These are phyloP conservation scores for Melanerpes aurifrons DNA, from an alignment of 2,113 vertebrate genomes.

Conservation along the genomic window DNA sequence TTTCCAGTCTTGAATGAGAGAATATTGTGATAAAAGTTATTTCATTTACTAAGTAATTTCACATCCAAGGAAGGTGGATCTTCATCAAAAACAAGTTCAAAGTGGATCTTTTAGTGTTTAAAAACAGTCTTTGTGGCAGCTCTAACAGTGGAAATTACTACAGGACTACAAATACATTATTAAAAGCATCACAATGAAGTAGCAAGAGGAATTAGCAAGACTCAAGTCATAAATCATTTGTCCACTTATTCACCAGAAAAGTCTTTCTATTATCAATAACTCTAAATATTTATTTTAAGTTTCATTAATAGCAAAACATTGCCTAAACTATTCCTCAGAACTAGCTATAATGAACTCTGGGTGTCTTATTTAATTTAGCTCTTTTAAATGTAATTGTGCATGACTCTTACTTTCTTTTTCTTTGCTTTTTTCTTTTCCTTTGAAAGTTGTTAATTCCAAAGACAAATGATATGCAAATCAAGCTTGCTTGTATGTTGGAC, in stretches of 20 bases:
- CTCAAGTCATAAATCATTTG: background rate
- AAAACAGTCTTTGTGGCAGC: background rate
- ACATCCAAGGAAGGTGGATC: background rate
- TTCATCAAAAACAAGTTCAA: background rate
- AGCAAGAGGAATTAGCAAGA: background rate
- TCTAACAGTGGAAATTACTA: background rate
- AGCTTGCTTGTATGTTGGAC: background rate
- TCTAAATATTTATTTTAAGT: background rate
- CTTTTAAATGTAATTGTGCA: background rate
- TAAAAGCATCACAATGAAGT: background rate
- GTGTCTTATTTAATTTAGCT: constrained; percentile 2
- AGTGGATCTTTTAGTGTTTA: background rate
- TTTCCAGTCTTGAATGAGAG: background rate
- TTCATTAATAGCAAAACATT: background rate
- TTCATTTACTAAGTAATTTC: background rate
- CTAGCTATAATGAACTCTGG: background rate
- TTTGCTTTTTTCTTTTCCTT: background rate
- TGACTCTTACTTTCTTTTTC: background rate
- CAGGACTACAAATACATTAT: background rate
- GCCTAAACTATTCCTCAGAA: background rate
- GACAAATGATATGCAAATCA: constrained; percentile 25
- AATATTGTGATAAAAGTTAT: background rate
- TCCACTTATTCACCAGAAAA: background rate
- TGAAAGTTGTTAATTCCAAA: constrained; percentile 37
- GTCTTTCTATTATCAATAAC: background rate